Conservation (phyloP, 2,113 vertebrate species). For the Macrotis lagotis region DNA sequence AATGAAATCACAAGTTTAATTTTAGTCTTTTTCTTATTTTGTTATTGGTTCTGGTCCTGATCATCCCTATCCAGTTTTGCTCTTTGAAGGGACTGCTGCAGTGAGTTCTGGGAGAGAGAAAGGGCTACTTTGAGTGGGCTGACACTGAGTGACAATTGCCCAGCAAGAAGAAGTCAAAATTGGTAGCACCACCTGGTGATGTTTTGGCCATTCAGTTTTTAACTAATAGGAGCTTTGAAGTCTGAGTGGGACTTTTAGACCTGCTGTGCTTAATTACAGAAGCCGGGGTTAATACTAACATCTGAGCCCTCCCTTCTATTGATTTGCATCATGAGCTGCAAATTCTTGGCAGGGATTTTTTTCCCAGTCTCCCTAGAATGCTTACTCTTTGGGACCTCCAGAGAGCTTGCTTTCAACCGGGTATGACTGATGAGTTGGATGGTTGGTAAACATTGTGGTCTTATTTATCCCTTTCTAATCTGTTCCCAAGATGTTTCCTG, state of each 20-base stretch:
- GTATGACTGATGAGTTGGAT: background rate
- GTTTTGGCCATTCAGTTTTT: background rate
- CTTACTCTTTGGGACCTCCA: background rate
- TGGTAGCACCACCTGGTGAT: background rate
- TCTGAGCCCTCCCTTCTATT: background rate
- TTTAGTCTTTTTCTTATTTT: background rate
- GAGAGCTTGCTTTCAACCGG: background rate
- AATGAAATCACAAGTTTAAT: background rate
- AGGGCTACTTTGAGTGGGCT: background rate
- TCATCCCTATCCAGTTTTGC: background rate
- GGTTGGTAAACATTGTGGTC: background rate
- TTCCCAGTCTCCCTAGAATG: background rate
- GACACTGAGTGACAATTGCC: background rate
- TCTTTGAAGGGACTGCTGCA: background rate
- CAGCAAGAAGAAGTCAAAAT: background rate
- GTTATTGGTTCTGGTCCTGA: background rate
- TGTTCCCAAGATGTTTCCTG: background rate
- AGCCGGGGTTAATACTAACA: background rate
- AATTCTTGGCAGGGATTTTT: background rate
- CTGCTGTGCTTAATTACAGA: background rate
- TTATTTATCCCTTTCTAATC: background rate
- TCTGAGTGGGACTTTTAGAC: background rate
- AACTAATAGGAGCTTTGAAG: background rate
- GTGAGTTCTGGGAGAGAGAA: background rate
- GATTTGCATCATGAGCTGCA: background rate